Conservation (phyloP, 2,888 invertebrate genomes). For the Cheilosia grossa region DNA sequence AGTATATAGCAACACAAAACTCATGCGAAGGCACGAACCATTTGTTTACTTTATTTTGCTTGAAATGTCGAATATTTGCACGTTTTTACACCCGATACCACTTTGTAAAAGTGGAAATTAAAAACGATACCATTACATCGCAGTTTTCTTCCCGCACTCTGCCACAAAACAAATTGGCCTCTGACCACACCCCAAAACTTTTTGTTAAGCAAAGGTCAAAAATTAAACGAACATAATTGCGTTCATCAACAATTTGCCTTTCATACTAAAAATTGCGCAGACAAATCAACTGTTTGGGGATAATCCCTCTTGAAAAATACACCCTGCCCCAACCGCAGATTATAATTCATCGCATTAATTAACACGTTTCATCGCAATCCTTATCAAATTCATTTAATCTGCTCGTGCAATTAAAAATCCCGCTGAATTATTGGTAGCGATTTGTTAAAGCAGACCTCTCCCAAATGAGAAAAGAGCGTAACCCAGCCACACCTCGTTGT, state of each 20-base stretch:
- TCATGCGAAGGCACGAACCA: too few species aligned
- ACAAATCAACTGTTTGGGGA: conserved; percentile 2
- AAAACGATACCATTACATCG: too few species aligned
- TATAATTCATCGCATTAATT: conserved; percentile 32
- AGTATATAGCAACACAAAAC: too few species aligned
- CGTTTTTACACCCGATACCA: too few species aligned
- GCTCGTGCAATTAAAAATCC: conserved; percentile 37
- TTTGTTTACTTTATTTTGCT: too few species aligned
- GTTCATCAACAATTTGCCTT: not conserved
- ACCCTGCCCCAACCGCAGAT: not conserved
- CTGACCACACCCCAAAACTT: not conserved
- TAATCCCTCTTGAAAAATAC: not conserved
- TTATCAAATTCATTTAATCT: conserved; percentile 23
- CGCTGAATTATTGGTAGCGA: conserved; percentile 21
- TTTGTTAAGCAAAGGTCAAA: not conserved
- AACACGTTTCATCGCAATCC: conserved; percentile 21
- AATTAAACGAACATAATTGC: conserved; percentile 5
- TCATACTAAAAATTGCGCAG: not conserved
- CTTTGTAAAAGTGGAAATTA: too few species aligned
- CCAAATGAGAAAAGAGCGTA: conserved; percentile 14
- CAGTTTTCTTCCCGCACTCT: not conserved
- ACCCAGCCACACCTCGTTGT: not conserved
- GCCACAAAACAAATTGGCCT: not conserved
- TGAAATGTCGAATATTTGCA: too few species aligned
- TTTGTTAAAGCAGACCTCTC: conserved; percentile 27